Evolutionary conservation across 2,888 invertebrate species (phyloP).

Genomic region (Dolomedes plantarius): DNA sequence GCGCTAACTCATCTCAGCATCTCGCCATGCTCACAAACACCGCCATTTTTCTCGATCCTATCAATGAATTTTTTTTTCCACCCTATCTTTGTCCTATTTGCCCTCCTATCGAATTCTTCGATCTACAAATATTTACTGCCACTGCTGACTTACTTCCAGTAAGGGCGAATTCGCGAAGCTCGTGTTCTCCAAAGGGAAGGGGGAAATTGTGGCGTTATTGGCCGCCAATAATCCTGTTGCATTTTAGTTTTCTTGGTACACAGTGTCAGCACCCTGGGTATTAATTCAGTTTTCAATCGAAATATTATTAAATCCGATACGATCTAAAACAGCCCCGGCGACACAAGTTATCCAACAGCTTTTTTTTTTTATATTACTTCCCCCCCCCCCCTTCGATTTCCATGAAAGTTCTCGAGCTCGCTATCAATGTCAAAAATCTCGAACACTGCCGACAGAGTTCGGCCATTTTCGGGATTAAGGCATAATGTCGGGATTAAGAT

Average conservation of each 20-base stretch:
- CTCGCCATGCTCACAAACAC: too few species aligned
- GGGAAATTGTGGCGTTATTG: neutral
- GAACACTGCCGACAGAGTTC: neutral
- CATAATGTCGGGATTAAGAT: slow-evolving; percentile 4
- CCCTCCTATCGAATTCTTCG: too few species aligned
- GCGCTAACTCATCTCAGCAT: too few species aligned
- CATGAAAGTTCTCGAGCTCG: neutral
- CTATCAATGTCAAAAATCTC: neutral
- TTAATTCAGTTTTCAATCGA: neutral
- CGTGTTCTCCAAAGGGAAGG: too few species aligned
- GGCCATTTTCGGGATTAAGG: neutral
- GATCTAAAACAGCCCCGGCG: neutral
- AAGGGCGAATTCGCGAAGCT: too few species aligned
- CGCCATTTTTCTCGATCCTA: too few species aligned
- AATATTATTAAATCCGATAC: neutral
- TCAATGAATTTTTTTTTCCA: too few species aligned
- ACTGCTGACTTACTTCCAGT: too few species aligned
- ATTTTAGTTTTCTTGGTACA: neutral
- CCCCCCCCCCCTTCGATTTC: too few species aligned
- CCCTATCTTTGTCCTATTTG: too few species aligned
- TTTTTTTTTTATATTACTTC: too few species aligned
- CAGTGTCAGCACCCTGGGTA: neutral
- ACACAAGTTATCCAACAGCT: neutral
- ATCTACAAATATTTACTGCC: too few species aligned
- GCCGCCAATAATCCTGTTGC: neutral